These are phyloP conservation scores for Aelia acuminata DNA, from an alignment of 2,888 invertebrate species.

Conservation along the genomic window DNA sequence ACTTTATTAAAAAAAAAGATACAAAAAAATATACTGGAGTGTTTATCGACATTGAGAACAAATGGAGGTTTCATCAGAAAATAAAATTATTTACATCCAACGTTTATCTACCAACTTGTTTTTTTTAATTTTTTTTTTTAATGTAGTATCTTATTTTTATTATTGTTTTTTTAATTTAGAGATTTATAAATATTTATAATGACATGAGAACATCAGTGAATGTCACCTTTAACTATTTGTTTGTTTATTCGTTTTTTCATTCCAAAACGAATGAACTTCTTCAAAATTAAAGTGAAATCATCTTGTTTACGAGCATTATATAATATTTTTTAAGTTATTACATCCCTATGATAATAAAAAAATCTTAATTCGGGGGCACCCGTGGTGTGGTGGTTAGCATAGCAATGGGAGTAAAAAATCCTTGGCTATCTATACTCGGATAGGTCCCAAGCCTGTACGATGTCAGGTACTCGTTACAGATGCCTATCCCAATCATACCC, in stretches of 20 bases:
- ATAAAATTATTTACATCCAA: neutral
- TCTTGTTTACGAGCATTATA: no score
- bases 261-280: neutral
- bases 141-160: neutral
- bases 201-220: neutral
- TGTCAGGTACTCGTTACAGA: no score
- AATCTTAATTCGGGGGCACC: no score
- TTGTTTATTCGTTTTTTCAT: neutral
- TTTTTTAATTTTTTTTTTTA: neutral
- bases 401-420: no score
- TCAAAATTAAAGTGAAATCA: no score
- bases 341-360: no score
- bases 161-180: neutral
- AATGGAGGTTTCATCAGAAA: neutral
- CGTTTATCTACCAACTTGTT: neutral
- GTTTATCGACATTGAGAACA: constrained; percentile 17
- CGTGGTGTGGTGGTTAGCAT: no score
- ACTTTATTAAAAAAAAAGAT: neutral
- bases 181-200: neutral
- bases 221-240: neutral
- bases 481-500: no score
- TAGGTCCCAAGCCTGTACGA: no score
- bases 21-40: neutral
- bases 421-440: no score
- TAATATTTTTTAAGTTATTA: no score